A percentile compares a stretch with the other conserved stretches of the same genome.
These are phyloP conservation scores for Carterocephalus palaemon DNA, from an alignment of 2,888 invertebrate genomes.

Conservation along the genomic window DNA sequence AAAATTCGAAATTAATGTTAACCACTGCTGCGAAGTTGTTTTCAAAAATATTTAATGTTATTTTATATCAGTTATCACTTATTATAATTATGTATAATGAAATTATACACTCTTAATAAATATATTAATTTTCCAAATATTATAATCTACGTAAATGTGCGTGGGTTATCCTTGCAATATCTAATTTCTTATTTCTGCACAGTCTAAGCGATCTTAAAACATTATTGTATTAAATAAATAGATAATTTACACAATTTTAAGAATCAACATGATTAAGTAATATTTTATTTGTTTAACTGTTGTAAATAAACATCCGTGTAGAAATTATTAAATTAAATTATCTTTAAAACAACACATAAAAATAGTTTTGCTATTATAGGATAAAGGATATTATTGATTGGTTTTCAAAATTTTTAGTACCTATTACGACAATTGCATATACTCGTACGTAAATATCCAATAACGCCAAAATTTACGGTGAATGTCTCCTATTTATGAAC, in stretches of 20 bases:
- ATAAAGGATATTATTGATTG: conserved; percentile 3
- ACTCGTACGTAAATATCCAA: too few species aligned
- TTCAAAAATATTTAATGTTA: conserved; percentile 18
- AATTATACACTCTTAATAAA: conserved; percentile 12
- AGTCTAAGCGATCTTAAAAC: conserved; percentile 49
- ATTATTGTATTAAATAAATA: conserved; percentile 32
- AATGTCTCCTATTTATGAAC: too few species aligned
- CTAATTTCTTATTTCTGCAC: conserved; percentile 44
- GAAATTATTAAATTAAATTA: conserved; percentile 20
- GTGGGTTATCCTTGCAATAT: conserved; percentile 54
- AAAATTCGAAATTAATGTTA: conserved; percentile 6
- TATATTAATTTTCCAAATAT: conserved; percentile 21
- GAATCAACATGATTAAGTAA: conserved; percentile 18
- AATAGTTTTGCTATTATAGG: conserved; percentile 11
- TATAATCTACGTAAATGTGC: conserved; percentile 44
- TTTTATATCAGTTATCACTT: conserved; percentile 10
- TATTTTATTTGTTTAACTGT: conserved; percentile 20
- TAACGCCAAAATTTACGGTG: too few species aligned
- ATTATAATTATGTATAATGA: conserved; percentile 14
- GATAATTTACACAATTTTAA: conserved; percentile 27
- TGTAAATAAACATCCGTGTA: conserved; percentile 24
- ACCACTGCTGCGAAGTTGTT: conserved; percentile 4
- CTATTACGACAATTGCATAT: conserved; percentile 6
- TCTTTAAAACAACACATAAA: conserved; percentile 19
- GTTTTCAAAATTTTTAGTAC: conserved; percentile 18